Evolutionary conservation across 2,797 vertebrate genomes (phyloP), one percentile per base, ranked within the genome.

Genomic region (Mionectes olivaceus): DNA sequence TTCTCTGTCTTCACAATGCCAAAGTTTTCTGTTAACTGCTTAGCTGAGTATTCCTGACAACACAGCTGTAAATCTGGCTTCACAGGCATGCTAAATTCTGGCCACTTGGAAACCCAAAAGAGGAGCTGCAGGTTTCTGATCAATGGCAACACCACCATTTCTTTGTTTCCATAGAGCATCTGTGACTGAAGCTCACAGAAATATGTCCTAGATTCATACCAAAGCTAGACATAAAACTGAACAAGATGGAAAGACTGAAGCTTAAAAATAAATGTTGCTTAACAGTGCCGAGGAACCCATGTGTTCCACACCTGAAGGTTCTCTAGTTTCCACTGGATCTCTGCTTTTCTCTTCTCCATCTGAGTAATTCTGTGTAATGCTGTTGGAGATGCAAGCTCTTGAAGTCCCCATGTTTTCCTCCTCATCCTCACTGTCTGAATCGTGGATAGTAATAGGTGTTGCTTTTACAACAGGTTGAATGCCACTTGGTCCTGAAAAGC

Each of bases 381-480:
- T 98, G 94, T 82, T 98, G 88, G 97, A 97, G 87, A 97, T 97
- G 88, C 96, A 98, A 64, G 97, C 92, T 82, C 96, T 97, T 78
- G 98, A 96, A 92, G 96, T 89, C 55, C 98, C 89, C 88, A 97
- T 56, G 93, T 97, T 98, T 25, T 98, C 98, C 67, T 99, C 99
- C 71, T 99, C 99, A 69, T 99, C 99, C 77, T 99, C 99, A 46
- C 99, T 99, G 97, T 99, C 99, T 7, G 99, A 99, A 96, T 99
- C 99, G 4, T 99, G 99, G 78, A 99, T 98, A 81, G 98, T 98
- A 89, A 98, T 97, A 13, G 99, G 98, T 55, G 98, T 90, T 94
- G 99, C 98, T 89, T 99, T 98, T 50, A 98, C 98, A 46, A 96
- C 96, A 61, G 97, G 98, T 27, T 97, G 99, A 93, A 98, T 98